A percentile compares a stretch with the other conserved stretches of the same genome.
phyloP scores from a whole-genome alignment of 2,797 vertebrate species.

The Gadopsis marmoratus region DNA sequence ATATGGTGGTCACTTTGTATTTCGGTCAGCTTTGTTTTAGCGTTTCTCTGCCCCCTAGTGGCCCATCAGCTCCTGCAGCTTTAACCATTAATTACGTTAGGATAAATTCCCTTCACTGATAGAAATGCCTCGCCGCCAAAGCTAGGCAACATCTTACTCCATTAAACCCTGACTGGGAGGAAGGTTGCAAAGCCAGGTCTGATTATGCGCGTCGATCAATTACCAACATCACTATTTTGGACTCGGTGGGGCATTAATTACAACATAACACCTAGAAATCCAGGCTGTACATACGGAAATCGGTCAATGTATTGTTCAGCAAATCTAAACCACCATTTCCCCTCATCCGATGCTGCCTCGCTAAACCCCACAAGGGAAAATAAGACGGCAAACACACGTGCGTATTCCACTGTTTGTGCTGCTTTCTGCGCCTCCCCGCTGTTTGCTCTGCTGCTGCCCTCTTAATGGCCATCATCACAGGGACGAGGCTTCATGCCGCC shows the following conservation, averaged over 20 bases:
- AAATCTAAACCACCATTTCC: background rate
- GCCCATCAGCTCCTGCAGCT: background rate
- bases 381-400: background rate
- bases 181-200: background rate
- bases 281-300: background rate
- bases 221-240: background rate
- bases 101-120: background rate
- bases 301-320: background rate
- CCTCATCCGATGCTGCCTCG: background rate
- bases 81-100: background rate
- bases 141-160: background rate
- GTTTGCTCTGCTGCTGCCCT: constrained; percentile 4
- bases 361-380: background rate
- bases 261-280: background rate
- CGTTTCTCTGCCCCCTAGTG: background rate
- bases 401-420: background rate
- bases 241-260: no score
- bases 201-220: background rate
- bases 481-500: constrained; percentile 18
- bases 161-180: background rate
- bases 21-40: background rate
- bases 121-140: background rate
- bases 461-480: constrained; percentile 36
- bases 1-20: background rate
- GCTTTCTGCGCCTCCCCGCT: constrained; percentile 9